Base-by-base conservation (phyloP, 23 tunicate genomes). In the Ascidia mentula region DNA sequence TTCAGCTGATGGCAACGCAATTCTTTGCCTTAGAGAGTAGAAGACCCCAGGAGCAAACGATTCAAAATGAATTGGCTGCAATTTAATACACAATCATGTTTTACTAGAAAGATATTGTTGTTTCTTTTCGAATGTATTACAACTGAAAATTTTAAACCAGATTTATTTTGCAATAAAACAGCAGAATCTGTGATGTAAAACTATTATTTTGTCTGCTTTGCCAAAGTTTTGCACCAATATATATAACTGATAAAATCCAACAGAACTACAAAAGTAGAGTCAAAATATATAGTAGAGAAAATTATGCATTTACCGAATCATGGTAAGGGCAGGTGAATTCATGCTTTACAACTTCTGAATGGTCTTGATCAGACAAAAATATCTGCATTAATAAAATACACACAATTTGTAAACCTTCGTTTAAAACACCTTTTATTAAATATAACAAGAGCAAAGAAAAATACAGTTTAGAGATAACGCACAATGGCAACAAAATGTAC, bases 21-120 rank as follows among this genome's bases (percentile, higher is more conserved):
- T 60, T 77, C 73, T 86, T 40, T 84, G 72, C 32, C 98, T 79
- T 37, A 93, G 45, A 17, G 53, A 85, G 32, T 69, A 77, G 84
- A 93, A 93, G 8, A 84, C 87, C 38, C 75, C 80, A 36, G 90
- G 90, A 13, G 88, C 90, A 82, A 53, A 93, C 17, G 93, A 26
- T 24, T 69, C 75, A 77, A 93, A 88, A 12, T 77, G 72, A 77
- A 87, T 45, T 2, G 72, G 17, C 98, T 93, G 36, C 40, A 83
- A 65, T n/a, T n/a, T n/a, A n/a, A n/a, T n/a, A n/a, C n/a, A n/a
- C n/a, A n/a, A n/a, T n/a, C n/a, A n/a, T n/a, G n/a, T n/a, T n/a
- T n/a, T n/a, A n/a, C n/a, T n/a, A n/a, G n/a, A n/a, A n/a, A n/a
- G n/a, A n/a, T n/a, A n/a, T n/a, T n/a, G n/a, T n/a, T n/a, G n/a